These are phyloP conservation scores for Heliconius sara DNA, from an alignment of 2,888 invertebrate species.

Conservation along the genomic window DNA sequence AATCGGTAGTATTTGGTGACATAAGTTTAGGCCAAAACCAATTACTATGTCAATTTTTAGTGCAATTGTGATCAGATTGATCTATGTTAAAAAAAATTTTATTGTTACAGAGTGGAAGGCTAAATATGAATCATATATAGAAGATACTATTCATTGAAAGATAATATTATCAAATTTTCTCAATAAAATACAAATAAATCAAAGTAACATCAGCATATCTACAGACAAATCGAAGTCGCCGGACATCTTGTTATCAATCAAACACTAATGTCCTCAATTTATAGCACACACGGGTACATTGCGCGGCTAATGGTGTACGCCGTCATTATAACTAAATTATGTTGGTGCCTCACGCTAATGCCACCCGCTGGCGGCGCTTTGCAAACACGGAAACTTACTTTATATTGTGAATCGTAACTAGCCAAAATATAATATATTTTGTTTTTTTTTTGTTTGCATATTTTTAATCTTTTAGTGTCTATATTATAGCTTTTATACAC, in stretches of 20 bases:
- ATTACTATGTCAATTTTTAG: too few species aligned
- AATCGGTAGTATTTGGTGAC: neutral
- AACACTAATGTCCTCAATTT: constrained; percentile 46
- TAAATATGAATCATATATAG: neutral
- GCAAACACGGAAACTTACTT: constrained; percentile 58
- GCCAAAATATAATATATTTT: neutral
- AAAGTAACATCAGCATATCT: neutral
- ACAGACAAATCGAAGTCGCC: constrained; percentile 29
- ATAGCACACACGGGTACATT: constrained; percentile 38
- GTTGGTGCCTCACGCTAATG: constrained; percentile 66
- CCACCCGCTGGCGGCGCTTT: constrained; percentile 55
- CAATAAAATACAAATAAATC: neutral
- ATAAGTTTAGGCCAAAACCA: too few species aligned
- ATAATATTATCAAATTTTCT: neutral
- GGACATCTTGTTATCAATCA: constrained; percentile 41
- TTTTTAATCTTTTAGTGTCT: neutral
- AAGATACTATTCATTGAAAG: too few species aligned
- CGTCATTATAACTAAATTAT: constrained; percentile 74
- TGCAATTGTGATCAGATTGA: neutral
- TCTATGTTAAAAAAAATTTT: neutral
- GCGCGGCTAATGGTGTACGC: constrained; percentile 61
- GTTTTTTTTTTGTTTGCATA: neutral
- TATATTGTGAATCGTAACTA: constrained; percentile 34
- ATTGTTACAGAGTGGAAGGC: neutral
- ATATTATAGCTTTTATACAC: neutral